Evolutionary conservation across 2,113 vertebrate genomes (phyloP).

Genomic region (Marmota monax): DNA sequence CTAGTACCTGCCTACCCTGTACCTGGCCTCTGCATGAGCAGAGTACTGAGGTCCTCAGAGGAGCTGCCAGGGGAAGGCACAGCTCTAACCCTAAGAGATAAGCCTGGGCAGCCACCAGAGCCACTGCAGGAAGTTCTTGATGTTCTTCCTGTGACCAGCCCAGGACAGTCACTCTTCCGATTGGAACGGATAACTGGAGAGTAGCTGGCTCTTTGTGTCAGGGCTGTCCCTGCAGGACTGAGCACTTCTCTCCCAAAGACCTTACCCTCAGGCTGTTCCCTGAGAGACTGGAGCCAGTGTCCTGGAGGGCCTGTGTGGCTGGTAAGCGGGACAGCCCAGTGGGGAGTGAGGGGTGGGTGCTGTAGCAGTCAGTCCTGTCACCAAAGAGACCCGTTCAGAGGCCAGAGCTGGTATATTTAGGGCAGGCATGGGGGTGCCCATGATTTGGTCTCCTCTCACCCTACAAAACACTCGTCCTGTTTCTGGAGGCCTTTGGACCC

Average conservation of each 20-base stretch:
- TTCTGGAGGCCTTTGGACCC: background rate
- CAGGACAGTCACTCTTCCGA: background rate
- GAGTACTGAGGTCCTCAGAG: background rate
- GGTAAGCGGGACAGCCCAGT: background rate
- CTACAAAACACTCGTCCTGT: background rate
- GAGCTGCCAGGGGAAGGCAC: background rate
- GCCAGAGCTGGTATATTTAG: conserved; percentile 26
- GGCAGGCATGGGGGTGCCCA: background rate
- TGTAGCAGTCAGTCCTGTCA: background rate
- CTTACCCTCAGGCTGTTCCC: background rate
- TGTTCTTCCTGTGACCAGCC: conserved; percentile 15
- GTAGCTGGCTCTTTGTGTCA: background rate
- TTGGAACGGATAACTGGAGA: background rate
- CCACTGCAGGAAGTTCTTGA: background rate
- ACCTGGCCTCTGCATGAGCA: background rate
- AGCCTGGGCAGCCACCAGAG: background rate
- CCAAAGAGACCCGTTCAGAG: background rate
- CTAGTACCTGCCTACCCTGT: background rate
- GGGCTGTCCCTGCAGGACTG: background rate
- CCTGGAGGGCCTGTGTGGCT: background rate
- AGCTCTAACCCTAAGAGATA: background rate
- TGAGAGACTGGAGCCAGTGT: background rate
- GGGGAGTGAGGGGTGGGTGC: background rate
- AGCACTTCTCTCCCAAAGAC: background rate
- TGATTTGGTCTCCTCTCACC: conserved; percentile 35